Evolutionary conservation across 1,140 invertebrate species (phyloP).

Genomic region (Laupala kohalensis): DNA sequence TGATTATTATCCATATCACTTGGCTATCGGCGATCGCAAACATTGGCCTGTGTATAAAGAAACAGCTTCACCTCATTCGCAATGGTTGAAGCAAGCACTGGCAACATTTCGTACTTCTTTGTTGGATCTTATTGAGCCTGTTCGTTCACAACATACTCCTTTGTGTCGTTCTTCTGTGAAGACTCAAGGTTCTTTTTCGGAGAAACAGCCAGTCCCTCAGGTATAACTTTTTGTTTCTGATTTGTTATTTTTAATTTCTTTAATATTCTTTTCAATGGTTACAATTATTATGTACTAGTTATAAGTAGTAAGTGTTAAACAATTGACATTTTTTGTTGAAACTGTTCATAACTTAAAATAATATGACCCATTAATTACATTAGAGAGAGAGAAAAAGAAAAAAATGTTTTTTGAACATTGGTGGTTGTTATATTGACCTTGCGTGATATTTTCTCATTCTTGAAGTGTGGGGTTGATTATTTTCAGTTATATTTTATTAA

Average conservation of each 20-base stretch:
- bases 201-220: background rate
- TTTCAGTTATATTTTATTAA: no score
- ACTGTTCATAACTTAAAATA: no score
- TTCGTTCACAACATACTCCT: conserved; percentile 41
- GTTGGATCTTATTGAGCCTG: conserved; percentile 45
- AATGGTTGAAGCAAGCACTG: conserved; percentile 61
- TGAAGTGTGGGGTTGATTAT: no score
- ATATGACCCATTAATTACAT: no score
- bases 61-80: conserved; percentile 48
- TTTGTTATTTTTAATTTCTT: background rate
- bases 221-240: background rate
- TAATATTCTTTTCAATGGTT: no score
- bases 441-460: no score
- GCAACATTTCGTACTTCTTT: conserved; percentile 41
- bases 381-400: no score
- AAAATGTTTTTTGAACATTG: no score
- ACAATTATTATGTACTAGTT: no score
- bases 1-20: conserved; percentile 94
- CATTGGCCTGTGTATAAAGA: conserved; percentile 73
- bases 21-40: conserved; percentile 69
- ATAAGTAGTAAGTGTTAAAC: no score
- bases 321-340: no score
- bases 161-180: conserved; percentile 32
- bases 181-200: background rate
- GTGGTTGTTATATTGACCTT: no score